Base-by-base conservation (phyloP, 2,888 invertebrate genomes). In the Scotopteryx bipunctaria region DNA sequence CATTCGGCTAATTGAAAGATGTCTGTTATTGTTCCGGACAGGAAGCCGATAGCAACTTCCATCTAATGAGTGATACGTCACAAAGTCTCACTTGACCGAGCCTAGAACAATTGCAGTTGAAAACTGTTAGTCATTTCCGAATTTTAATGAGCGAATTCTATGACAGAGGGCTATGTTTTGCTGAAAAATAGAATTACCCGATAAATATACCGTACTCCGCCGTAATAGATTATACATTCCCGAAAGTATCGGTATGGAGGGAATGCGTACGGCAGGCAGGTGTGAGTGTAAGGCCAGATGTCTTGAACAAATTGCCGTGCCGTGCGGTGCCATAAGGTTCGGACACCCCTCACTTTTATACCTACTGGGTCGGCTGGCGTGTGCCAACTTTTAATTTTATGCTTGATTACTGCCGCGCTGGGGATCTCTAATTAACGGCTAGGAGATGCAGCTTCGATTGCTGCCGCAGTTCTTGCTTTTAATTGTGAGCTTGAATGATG, bases 341-440 rank as follows among this genome's bases (percentile, higher is more conserved):
- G 82, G 85, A 84, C 84, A 81, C 86, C 87, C 88, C 89, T 88
- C 81, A 83, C 73, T 72, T 35, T 46, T 41, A 31, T 77, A 37
- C 75, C 76, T 81, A 77, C 16, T 13, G 67, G 71, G 73, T 67
- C 63, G 76, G 19, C 21, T 78, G 88, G 84, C 89, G 89, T 88
- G 89, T 89, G 90, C 89, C 89, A 86, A 84, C 81, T 81, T 87
- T 90, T 89, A 89, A 90, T 90, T 90, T 90, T 89, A 90, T 87
- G 90, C 87, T 88, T 89, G 86, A 90, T 90, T 90, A 89, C 82
- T 77, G 58, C 64, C 69, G 72, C 76, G 74, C 78, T 73, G 75
- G 79, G 73, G 76, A 68, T 63, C 74, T 75, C 84, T 86, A 87
- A 88, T 88, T 87, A 87, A 89, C 86, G 76, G 80, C 75, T 78